Evolutionary conservation across 2,797 vertebrate species (phyloP), one percentile per base, ranked within the genome.

Genomic region (Acrossocheilus wenchowensis): DNA sequence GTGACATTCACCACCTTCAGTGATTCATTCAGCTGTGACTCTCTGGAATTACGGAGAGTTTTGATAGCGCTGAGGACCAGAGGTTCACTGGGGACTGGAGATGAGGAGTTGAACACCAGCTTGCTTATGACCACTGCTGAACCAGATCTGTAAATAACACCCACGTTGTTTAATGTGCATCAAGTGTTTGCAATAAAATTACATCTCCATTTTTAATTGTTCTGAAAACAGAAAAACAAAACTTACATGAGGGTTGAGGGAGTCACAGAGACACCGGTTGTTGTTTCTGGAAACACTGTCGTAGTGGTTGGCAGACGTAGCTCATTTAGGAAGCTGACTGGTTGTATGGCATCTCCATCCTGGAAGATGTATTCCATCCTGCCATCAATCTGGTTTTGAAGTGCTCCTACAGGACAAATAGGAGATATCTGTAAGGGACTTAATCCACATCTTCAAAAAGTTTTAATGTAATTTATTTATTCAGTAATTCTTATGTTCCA

Each of bases 51-150:
- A 4, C 43, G 69, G 10, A 82, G 85, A 60, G 17, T 54, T 14
- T 11, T 54, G 19, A 69, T 45, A 1, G 48, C 60, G 7, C 12
- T 43, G 45, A 87, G 23, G 34, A 82, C 85, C 17, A 60, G 48
- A 52, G 12, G 71, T 78, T 87, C 50, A 74, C 64, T 71, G 30
- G 82, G 77, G 54, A 87, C n/a, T 73, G 75, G 75, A 45, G 82
- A 81, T 23, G 82, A 81, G 14, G 60, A 74, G 26, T 26, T 84
- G 71, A 87, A 87, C 11, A 84, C 2, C 54, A 87, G n/a, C 9
- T 10, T 84, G 60, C 45, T 26, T 12, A 45, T 62, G 62, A 88
- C 62, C 26, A 85, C 69, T 6, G 82, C 72, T 39, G 26, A 77
- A 19, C n/a, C 71, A 84, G 19, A 81, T 81, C 60, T 81, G 41